These are phyloP conservation scores for Cryptus armator DNA, from an alignment of 2,888 invertebrate genomes.

Conservation along the genomic window DNA sequence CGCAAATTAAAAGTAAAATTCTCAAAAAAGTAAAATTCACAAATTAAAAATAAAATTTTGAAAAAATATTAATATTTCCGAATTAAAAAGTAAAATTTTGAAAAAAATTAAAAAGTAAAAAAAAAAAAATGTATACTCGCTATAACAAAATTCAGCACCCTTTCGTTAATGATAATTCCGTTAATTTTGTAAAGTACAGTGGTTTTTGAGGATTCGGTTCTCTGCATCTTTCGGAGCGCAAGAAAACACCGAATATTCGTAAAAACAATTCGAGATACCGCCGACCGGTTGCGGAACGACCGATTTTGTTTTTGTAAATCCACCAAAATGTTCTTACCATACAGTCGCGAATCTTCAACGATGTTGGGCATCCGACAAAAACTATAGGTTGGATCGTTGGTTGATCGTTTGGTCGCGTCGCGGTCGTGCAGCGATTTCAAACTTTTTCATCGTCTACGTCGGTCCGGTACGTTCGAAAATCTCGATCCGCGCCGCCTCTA, in stretches of 20 bases:
- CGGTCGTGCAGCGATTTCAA: constrained; percentile 64
- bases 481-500: constrained; percentile 43
- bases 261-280: constrained; percentile 1
- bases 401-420: constrained; percentile 15
- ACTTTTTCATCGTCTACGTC: constrained; percentile 69
- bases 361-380: constrained; percentile 32
- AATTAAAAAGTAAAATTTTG: no score
- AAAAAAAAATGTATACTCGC: no score
- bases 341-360: constrained; percentile 16
- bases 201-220: no score
- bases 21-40: no score
- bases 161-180: no score
- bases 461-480: constrained; percentile 63
- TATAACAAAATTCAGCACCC: no score
- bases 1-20: no score
- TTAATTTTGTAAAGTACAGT: no score
- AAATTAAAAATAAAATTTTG: no score
- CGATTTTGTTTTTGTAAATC: constrained; percentile 10
- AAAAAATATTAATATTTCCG: constrained; percentile 1
- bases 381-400: constrained; percentile 13
- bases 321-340: not conserved
- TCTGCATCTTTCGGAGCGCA: no score
- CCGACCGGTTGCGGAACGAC: not conserved
- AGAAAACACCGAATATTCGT: not conserved
- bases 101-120: no score